Evolutionary conservation across 2,113 vertebrate species (phyloP), one percentile per base, ranked within the genome.

Genomic region (Thermophis baileyi): DNA sequence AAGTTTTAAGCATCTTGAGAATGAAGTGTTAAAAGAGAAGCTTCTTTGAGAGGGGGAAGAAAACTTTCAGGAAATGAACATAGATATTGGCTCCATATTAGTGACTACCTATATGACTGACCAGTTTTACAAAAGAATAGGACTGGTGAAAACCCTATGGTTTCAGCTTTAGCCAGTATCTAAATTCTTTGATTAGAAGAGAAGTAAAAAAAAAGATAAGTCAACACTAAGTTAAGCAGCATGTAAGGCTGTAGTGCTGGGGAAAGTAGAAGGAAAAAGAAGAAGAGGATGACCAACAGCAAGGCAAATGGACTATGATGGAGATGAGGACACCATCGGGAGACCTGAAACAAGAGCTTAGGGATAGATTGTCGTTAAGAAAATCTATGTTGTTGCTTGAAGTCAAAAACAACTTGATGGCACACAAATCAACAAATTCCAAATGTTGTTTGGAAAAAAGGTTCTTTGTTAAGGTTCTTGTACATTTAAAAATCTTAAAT

Each of bases 401-500:
- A 74, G 63, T 74, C n/a, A 74, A 74, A 74, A 69, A 74, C 2
- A 35, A 74, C 4, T 16, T 74, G 30, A 35, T 35, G 63, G 30
- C 4, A 18, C 4, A 18, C 35, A 74, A 74, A 74, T 35, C 14
- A 69, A 69, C 81, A 95, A 46, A 89, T 16, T 89, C 40, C 25
- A 25, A 91, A 94, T 3, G 30, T 88, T 92, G 35, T 63, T 88
- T 50, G 63, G 30, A 69, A 50, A 91, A 94, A 94, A 49, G 0
- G 0, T 49, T 95, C 47, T 10, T 47, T 50, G 74, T 89, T 91
- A 91, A 92, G 95, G 94, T 94, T 0, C 35, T n/a, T 35, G 35
- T n/a, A 57, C 10, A 87, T 40, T 90, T 54, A 46, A 89, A 89
- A 11, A 12, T 91, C 95, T 91, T 94, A 94, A 95, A 94, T 50